These are phyloP conservation scores for Diarsia dahlii DNA, from an alignment of 2,888 invertebrate genomes.

Conservation along the genomic window DNA sequence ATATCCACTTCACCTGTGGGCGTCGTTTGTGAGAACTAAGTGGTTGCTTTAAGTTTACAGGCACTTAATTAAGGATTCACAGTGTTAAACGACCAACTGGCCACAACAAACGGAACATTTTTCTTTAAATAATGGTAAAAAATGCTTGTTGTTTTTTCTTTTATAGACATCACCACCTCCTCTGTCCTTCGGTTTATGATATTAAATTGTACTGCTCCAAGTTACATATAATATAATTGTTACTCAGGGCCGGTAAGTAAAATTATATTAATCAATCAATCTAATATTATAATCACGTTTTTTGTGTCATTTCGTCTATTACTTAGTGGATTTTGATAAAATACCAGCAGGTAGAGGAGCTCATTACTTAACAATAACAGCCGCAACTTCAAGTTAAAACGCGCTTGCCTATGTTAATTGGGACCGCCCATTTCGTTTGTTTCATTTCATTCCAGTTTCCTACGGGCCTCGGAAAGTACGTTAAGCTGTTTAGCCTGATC, in stretches of 20 bases:
- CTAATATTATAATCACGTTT: too few relatives aligned
- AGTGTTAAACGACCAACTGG: not conserved
- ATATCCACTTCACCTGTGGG: slow-evolving; percentile 7
- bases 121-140: not conserved
- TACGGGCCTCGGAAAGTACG: not conserved
- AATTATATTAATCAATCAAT: not conserved
- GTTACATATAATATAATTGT: not conserved
- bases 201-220: not conserved
- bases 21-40: slow-evolving; percentile 29
- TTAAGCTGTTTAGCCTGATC: not conserved
- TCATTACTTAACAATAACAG: not conserved
- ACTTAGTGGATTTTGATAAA: not conserved
- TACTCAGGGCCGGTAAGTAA: not conserved
- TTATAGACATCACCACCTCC: not conserved
- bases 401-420: not conserved
- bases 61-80: slow-evolving; percentile 28
- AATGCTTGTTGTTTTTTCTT: not conserved
- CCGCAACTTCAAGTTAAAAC: not conserved
- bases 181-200: not conserved
- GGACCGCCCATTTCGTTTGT: not conserved
- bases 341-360: not conserved
- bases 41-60: slow-evolving; percentile 35
- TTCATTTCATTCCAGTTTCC: not conserved
- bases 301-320: not conserved
- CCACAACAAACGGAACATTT: not conserved